Evolutionary conservation across 2,113 vertebrate species (phyloP), one percentile per base, ranked within the genome.

Genomic region (Halichoerus grypus): DNA sequence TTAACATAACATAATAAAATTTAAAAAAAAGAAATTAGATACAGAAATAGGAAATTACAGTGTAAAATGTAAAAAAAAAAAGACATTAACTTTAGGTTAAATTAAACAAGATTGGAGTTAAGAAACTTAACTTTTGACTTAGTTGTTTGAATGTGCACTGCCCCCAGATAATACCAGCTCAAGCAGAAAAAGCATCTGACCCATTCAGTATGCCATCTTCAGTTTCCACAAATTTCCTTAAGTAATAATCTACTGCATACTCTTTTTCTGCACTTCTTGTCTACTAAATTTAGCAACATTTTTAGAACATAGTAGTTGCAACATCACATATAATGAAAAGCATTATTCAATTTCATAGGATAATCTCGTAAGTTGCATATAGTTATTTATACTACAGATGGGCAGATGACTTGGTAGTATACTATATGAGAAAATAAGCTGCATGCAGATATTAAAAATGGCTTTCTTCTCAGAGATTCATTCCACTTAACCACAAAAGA

Each of bases 401-500:
- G 91, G 76, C 88, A 95, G 69, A 88, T 94, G 86, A 33, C 84
- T 96, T 83, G 74, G 53, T 97, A 94, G 86, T 95, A 3, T 94
- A 86, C 89, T 94, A 91, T 97, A 96, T 88, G 95, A 98, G 94
- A 97, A 98, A 98, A 97, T 96, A 95, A 91, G 26, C 87, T 97
- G 69, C 98, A 96, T 97, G 57, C 82, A 96, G 65, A 95, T 98
- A 97, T 98, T 98, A 97, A 53, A 98, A 98, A 31, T 97, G 88
- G 85, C 91, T 98, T 97, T 63, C 89, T 98, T 98, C 97, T 98
- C 94, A 90, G 87, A 98, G 96, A 98, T 97, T 98, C 69, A 89
- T 98, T 98, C 92, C 91, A 98, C 92, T 98, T 97, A 98, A 98
- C 96, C 79, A 97, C 82, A 98, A 98, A 99, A 98, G 98, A 98